Base-by-base conservation (phyloP, 2,888 invertebrate genomes). In the Rotaria socialis region DNA sequence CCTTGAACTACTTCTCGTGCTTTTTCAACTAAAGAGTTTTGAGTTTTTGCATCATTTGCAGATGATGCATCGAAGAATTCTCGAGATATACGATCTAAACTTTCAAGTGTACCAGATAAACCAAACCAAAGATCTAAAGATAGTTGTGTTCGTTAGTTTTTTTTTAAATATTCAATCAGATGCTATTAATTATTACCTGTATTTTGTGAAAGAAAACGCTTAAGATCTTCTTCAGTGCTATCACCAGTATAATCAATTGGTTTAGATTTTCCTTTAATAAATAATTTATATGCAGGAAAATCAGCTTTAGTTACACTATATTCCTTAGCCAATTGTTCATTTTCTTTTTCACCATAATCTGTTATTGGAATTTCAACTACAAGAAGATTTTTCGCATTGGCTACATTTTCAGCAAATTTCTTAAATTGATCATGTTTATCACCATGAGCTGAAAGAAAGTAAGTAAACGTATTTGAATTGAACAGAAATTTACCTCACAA, bases 281-380 rank as follows among this genome's bases (percentile, higher is more conserved):
- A 96, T 24, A 97, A 92, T 88, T 94, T 93, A 6, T 96, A 93
- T 0, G 93, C 93, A 0, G 97, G 97, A 89, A 94, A 95, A 88
- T 95, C 94, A 11, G 95, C 95, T 88, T 95, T 95, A 11, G 93
- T 93, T 0, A 96, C 93, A 3, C 94, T 93, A 89, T 94, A 96
- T 88, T 94, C 94, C 88, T 93, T 93, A 0, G 94, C 95, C 86
- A 97, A 92, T 85, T 93, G 94, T 87, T 94, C 93, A 90, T 97
- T 97, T 88, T 96, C 96, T 90, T 94, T 94, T 86, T 96, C 96
- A 0, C 96, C 97, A 90, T 96, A 97, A 91, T 97, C 96, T 91
- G 96, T 96, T 0, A 97, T 94, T 55, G 96, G 96, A 22, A 97
- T 94, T 91, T 96, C 94, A 0, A 94, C 96, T 3, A 96, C 92